These are phyloP conservation scores for Drosophila melanosoma DNA, from an alignment of 2,888 invertebrate genomes.

Conservation along the genomic window DNA sequence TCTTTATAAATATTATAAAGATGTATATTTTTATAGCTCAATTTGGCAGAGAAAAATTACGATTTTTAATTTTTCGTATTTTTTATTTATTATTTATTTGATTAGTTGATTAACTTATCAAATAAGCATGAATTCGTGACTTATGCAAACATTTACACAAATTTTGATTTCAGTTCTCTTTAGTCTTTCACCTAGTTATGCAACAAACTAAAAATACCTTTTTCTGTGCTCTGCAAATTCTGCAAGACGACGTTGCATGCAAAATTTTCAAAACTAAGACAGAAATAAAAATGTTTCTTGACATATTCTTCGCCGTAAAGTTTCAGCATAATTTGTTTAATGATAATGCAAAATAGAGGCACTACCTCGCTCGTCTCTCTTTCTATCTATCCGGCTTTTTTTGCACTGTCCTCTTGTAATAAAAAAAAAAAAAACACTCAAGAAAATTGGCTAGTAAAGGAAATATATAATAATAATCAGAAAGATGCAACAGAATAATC, in stretches of 20 bases:
- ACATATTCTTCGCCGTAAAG: not conserved
- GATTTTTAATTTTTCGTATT: not conserved
- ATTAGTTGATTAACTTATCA: not conserved
- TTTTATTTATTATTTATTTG: not conserved
- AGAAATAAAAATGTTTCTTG: conserved; percentile 5
- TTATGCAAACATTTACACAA: not conserved
- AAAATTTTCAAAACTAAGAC: conserved; percentile 1
- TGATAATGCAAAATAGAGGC: not conserved
- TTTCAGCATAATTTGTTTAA: not conserved
- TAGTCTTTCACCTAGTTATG: conserved; percentile 5
- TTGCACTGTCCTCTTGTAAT: not conserved
- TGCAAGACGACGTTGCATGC: not conserved
- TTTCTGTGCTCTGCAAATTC: conserved; percentile 8
- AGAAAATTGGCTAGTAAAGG: not conserved
- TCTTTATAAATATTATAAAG: not conserved
- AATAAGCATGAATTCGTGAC: not conserved
- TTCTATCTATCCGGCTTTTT: too few relatives aligned
- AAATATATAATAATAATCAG: conserved; percentile 12
- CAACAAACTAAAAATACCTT: conserved; percentile 19
- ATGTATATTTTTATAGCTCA: not conserved
- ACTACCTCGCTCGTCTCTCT: too few relatives aligned
- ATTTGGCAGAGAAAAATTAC: not conserved
- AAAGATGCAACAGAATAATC: conserved; percentile 40
- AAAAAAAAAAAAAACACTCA: not conserved
- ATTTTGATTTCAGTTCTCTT: not conserved